Base-by-base conservation (phyloP, 2,113 vertebrate genomes). In the Leptobrachium ailaonicum region DNA sequence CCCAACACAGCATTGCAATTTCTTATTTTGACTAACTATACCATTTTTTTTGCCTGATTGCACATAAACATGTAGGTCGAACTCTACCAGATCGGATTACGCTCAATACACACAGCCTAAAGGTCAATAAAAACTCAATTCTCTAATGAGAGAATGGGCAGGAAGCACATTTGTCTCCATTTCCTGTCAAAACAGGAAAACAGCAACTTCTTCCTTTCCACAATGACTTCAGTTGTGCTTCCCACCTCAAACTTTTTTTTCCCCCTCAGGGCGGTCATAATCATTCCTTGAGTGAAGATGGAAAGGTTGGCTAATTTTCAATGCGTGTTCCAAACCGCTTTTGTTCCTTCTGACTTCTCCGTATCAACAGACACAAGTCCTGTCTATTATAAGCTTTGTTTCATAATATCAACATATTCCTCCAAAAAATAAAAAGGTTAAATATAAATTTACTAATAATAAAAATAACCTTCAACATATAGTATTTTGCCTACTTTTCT, bases 161-260 rank as follows among this genome's bases (percentile, higher is more conserved):
- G 97, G 96, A 98, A 98, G 96, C 96, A 98, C 97, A 98, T 98
- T 98, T 98, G 94, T 97, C 96, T 98, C 94, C 93, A 95, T 97
- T 97, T 99, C 97, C 97, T 98, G 95, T 98, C 95, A 99, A 97
- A 98, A 99, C 97, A 99, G 97, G 97, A 99, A 98, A 95, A 96
- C 93, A 95, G 93, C 94, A 95, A 97, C 95, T 97, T 96, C 96
- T 98, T 99, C 96, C 97, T 95, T 94, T 95, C 95, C 84, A 98
- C 96, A 97, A 97, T 96, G 93, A 94, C 95, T 97, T 97, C 93
- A 92, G 95, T 95, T 97, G 93, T 98, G 93, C 95, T 97, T 98
- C 95, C 94, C 90, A 93, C 94, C 95, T 96, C 95, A 93, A 93
- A 87, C 84, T 90, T 87, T 87, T 91, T 92, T 91, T 91, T 32